Base-by-base conservation (phyloP, 2,113 vertebrate species). In the Myxocyprinus asiaticus region DNA sequence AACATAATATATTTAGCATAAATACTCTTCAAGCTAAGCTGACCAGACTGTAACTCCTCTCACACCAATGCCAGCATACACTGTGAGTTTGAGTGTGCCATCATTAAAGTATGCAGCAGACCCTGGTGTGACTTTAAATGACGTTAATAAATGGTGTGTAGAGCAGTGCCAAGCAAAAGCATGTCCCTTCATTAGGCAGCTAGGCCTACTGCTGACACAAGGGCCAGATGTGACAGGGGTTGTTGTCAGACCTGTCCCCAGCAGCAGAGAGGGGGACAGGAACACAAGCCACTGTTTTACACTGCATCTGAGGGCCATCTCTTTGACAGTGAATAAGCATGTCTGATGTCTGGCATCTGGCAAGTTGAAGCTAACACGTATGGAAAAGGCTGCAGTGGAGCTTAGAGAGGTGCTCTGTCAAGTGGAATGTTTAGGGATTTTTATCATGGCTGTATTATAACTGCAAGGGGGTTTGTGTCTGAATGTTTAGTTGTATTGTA, bases 181-280 rank as follows among this genome's bases (percentile, higher is more conserved):
- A 83, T 88, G 88, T 87, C 86, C 86, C 84, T 88, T 91, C 89
- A 90, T 90, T 90, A 89, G 84, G 78, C 86, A 83, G 88, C 82
- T 62, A 62, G 85, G 82, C 75, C 87, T 75, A 80, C 83, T 78
- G 81, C 85, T 82, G 85, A 69, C 68, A 48, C 63, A 78, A 77
- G 71, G 88, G 80, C 86, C 89, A 86, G 90, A 90, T 91, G 91
- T 90, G 91, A 89, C 74, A 65, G 43, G 81, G 84, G 76, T 82
- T 82, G 77, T 88, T 89, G 85, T 85, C 68, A 73, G 44, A 77
- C 79, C 73, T 17, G 14, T 78, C 82, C 70, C 67, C 66, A 73
- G 75, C 8, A 62, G 61, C 55, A 71, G 44, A 58, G 81, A 81
- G 61, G 65, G 55, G 62, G 77, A 80, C 58, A 62, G 65, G 56